A percentile compares a stretch with the other conserved stretches of the same genome.
These are phyloP conservation scores for Stenodera caucasica DNA, from an alignment of 2,888 invertebrate genomes.

Conservation along the genomic window DNA sequence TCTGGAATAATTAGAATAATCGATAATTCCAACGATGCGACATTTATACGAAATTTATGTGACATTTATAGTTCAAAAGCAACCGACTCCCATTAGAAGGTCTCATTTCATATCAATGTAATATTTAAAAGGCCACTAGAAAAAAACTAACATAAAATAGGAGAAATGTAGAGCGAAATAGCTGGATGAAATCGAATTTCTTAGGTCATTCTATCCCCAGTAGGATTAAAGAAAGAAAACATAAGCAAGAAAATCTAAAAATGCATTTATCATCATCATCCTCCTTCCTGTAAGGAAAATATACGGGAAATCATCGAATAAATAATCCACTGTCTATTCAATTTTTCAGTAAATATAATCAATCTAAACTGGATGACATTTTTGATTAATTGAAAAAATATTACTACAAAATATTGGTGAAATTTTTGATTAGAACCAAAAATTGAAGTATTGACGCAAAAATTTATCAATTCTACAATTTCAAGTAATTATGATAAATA, in stretches of 20 bases:
- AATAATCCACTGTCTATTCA: too few species aligned
- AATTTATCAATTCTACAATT: too few species aligned
- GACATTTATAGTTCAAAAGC: too few species aligned
- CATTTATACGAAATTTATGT: not conserved
- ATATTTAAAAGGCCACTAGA: not conserved
- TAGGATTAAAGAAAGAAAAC: not conserved
- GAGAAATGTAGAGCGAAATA: not conserved
- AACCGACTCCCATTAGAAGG: too few species aligned
- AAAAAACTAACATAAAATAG: not conserved
- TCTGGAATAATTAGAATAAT: not conserved
- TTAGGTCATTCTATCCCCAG: not conserved
- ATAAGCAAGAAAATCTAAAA: not conserved
- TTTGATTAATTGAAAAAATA: too few species aligned
- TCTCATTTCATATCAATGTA: not conserved
- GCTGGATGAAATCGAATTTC: not conserved
- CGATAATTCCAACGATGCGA: not conserved
- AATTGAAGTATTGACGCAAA: too few species aligned
- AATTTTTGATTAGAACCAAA: too few species aligned
- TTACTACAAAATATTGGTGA: too few species aligned
- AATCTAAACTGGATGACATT: too few species aligned
- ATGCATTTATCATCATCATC: not conserved
- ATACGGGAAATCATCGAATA: too few species aligned
- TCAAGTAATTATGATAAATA: too few species aligned
- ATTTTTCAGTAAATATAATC: too few species aligned
- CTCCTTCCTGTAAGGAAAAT: not conserved